Percentiles rank a stretch among this genome's conserved stretches.
phyloP scores from a whole-genome alignment of 2,888 invertebrate genomes.

The Sylvicola cinctus region DNA sequence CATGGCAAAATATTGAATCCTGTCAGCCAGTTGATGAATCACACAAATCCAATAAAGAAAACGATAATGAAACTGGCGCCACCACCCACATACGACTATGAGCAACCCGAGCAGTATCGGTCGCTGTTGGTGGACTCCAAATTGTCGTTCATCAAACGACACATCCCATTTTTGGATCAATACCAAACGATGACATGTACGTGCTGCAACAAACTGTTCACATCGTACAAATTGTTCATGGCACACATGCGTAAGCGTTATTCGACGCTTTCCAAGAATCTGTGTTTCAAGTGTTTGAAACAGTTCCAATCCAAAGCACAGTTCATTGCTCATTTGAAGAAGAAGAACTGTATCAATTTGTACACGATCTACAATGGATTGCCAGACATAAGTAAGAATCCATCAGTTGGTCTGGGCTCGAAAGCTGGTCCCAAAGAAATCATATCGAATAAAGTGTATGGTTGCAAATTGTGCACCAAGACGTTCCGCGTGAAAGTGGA shows the following conservation, averaged over 20 bases:
- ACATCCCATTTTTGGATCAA: constrained; percentile 23
- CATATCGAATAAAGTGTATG: constrained; percentile 24
- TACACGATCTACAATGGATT: constrained; percentile 19
- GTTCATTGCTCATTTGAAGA: constrained; percentile 25
- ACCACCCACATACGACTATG: constrained; percentile 17
- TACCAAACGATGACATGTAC: constrained; percentile 25
- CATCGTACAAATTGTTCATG: constrained; percentile 25
- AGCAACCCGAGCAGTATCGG: constrained; percentile 23
- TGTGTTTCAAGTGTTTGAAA: constrained; percentile 25
- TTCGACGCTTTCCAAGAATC: constrained; percentile 19
- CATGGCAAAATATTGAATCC: constrained; percentile 19
- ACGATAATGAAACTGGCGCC: constrained; percentile 1
- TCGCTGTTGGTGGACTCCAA: constrained; percentile 20
- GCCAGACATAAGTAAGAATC: constrained; percentile 11
- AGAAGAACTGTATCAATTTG: constrained; percentile 24
- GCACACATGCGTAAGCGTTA: constrained; percentile 26
- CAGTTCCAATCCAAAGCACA: constrained; percentile 25
- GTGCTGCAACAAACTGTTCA: constrained; percentile 22
- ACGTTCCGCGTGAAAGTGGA: constrained; percentile 23
- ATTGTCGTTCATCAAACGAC: constrained; percentile 20
- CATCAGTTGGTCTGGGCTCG: constrained; percentile 7
- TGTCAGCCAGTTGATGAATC: constrained; percentile 14
- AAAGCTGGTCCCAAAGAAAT: constrained; percentile 21
- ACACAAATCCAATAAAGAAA: constrained; percentile 9
- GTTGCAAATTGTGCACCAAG: constrained; percentile 23